phyloP scores from a whole-genome alignment of 2,888 invertebrate species.

The Drosophila fungiperda region DNA sequence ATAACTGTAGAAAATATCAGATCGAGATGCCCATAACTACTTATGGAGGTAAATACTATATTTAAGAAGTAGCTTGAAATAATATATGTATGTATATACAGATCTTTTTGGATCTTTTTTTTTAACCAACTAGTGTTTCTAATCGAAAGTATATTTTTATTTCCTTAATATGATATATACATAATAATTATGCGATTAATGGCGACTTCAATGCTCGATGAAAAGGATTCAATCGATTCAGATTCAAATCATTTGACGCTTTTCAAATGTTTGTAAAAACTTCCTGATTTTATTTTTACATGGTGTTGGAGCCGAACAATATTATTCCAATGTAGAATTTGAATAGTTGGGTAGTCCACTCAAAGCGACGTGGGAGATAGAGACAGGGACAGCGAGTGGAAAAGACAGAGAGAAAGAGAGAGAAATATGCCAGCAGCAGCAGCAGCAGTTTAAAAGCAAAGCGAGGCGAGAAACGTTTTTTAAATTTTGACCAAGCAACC shows the following conservation, averaged over 20 bases:
- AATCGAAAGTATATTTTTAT: background rate
- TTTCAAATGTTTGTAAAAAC: background rate
- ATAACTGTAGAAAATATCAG: background rate
- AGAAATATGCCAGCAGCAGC: constrained; percentile 18
- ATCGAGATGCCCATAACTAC: background rate
- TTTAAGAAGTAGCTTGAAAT: background rate
- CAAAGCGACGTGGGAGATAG: background rate
- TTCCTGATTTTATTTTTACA: background rate
- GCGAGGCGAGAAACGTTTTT: constrained; percentile 43
- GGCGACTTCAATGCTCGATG: background rate
- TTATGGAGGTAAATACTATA: background rate
- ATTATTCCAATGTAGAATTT: background rate
- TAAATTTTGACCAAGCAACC: constrained; percentile 81
- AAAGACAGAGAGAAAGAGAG: constrained; percentile 7
- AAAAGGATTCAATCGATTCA: background rate
- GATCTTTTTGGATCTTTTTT: background rate
- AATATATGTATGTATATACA: background rate
- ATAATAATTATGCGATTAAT: background rate
- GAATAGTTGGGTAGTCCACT: background rate
- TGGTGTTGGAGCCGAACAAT: background rate
- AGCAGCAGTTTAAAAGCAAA: constrained; percentile 13
- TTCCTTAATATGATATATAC: no score
- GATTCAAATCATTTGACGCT: background rate
- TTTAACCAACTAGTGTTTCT: background rate
- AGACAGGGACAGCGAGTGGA: background rate